Evolutionary conservation across 2,888 invertebrate species (phyloP), one percentile per base, ranked within the genome.

Genomic region (Petrolisthes cinctipes): DNA sequence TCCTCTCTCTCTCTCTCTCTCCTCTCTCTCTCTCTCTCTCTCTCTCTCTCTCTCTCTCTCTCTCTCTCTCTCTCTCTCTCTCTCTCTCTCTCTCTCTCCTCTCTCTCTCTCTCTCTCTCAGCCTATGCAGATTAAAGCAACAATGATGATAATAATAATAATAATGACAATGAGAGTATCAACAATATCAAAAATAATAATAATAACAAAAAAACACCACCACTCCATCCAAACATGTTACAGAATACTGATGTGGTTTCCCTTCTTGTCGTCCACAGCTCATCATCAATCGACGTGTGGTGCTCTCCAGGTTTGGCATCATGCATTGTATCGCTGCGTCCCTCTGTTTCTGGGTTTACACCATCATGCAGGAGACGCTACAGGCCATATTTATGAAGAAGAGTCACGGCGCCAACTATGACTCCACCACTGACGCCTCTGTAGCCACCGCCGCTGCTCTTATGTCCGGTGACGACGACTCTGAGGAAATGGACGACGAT

Each of bases 321-420:
- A 96, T 96, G 96, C 96, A 97, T 92, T 95, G 96, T 93, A 95
- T 96, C 56, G 95, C 96, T 0, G 95, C 96, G 88, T 96, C 96
- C 91, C 93, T 96, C n/a, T 95, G 96, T 92, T 95, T 96, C 92
- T 96, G 96, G 96, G 92, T 96, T n/a, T 95, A 95, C 92, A 95
- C 96, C 4, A 96, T 96, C 89, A 94, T 96, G 17, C 94, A 95
- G 86, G 96, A 97, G 93, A 96, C 95, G 0, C 93, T 95, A 53
- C 95, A 96, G 85, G 95, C 95, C 1, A 93, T 96, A 78, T 92
- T 92, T 87, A 92, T 92, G 89, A 92, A 91, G 83, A 85, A 88
- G 71, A 84, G 90, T 71, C 71, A 86, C 66, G 68, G 17, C 17
- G 23, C 4, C n/a, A 75, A 54, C 76, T 88, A 90, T 82, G 85